Conservation (phyloP, 2,888 invertebrate genomes). For the Melanchra persicariae region DNA sequence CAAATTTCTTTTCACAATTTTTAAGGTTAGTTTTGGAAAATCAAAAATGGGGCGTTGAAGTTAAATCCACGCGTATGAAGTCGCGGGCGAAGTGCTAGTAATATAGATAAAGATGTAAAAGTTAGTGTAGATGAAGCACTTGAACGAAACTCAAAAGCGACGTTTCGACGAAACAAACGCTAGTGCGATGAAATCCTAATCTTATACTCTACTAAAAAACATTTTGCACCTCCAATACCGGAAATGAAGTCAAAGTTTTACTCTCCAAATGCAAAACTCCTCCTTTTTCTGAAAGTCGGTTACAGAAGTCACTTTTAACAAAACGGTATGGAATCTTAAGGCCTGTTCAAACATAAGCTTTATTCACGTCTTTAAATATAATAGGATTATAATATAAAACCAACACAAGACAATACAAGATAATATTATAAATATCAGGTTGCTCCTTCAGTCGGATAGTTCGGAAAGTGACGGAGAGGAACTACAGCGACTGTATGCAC, state of each 20-base stretch:
- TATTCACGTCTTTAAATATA: neutral
- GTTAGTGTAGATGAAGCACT: too few species aligned
- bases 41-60: too few species aligned
- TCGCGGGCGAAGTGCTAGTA: too few species aligned
- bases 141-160: neutral
- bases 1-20: too few species aligned
- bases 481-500: slow-evolving; percentile 49
- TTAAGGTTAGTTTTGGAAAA: too few species aligned
- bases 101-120: too few species aligned
- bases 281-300: neutral
- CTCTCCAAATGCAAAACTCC: too few species aligned
- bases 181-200: neutral
- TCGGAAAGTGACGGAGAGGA: slow-evolving; percentile 53
- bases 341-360: slow-evolving; percentile 52
- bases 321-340: slow-evolving; percentile 10
- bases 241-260: too few species aligned
- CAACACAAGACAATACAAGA: slow-evolving; percentile 26
- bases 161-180: neutral
- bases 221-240: neutral
- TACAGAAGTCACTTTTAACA: neutral
- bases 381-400: slow-evolving; percentile 33
- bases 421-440: slow-evolving; percentile 57
- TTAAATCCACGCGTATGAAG: too few species aligned
- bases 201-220: neutral
- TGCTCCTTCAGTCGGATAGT: slow-evolving; percentile 52